Evolutionary conservation across 2,113 vertebrate genomes (phyloP), one percentile per base, ranked within the genome.

Genomic region (Stigmatopora argus): DNA sequence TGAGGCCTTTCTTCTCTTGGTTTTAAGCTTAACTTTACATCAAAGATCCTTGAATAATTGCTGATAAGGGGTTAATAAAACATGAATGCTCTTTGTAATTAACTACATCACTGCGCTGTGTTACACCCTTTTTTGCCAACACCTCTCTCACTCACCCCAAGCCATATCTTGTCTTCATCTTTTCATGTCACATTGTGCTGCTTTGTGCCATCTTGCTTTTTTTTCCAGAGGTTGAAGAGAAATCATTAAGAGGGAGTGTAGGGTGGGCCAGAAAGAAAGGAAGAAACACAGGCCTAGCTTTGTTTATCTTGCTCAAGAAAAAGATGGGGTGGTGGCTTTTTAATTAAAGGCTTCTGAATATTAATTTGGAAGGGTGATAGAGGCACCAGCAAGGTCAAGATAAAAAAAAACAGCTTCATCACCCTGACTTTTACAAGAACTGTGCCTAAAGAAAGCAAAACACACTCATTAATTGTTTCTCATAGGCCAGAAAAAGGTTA

Each of bases 1-100:
- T 80, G 83, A 79, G 80, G 75, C 31, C 60, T 81, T 72, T 79
- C 75, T 91, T 89, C 87, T 62, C 13, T 67, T 83, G 82, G 81
- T 88, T 93, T 92, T 90, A 82, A 91, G 84, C 75, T 91, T 90
- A 93, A 93, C 90, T 94, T 93, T 92, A 90, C 86, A 92, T 93
- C 87, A 92, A 91, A 94, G 91, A 86, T 79, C 83, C 75, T 64
- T 91, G 90, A 93, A 93, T 94, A 93, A 92, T 93, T 94, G 90
- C 92, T 90, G 90, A 93, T 93, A 92, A 92, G 91, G 85, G 87
- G 77, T 88, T 92, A 92, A 92, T 94, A 92, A 94, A 94, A 91
- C 83, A 92, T 91, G 88, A 90, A 92, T 91, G 87, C 78, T 82
- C 90, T 92, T 91, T 71, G 76, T 92, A 93, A 93, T 95, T 93